phyloP scores from a whole-genome alignment of 1,140 invertebrate species.

The Potamilus streckersoni region DNA sequence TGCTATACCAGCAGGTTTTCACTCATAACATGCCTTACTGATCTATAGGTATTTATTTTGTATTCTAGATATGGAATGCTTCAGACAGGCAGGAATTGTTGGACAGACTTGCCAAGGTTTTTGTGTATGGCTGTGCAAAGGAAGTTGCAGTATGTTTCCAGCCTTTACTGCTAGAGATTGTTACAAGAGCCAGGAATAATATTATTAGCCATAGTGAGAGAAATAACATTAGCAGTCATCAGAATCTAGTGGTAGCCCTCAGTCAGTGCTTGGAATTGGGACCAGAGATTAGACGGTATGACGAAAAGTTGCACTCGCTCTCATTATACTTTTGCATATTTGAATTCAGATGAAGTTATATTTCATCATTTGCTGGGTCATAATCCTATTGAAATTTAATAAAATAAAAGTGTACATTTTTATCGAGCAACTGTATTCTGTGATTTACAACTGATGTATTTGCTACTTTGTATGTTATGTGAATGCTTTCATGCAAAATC shows the following conservation, averaged over 20 bases:
- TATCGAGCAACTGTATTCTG: no score
- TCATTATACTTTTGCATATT: slow-evolving; percentile 1
- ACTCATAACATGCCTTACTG: background rate
- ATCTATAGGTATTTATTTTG: background rate
- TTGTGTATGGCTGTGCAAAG: slow-evolving; percentile 1
- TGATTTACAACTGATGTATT: no score
- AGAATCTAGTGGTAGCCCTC: slow-evolving; percentile 34
- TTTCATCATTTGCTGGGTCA: background rate
- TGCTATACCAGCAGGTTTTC: background rate
- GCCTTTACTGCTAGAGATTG: slow-evolving; percentile 21
- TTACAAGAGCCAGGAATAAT: slow-evolving; percentile 1
- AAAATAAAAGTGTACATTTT: no score
- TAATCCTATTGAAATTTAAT: background rate
- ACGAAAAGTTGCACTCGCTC: background rate
- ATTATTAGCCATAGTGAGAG: background rate
- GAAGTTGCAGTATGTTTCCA: slow-evolving; percentile 8
- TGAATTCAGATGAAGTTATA: background rate
- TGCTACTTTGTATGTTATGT: no score
- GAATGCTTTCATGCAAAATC: no score
- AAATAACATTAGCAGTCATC: slow-evolving; percentile 12
- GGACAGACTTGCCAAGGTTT: slow-evolving; percentile 6
- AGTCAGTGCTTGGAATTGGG: slow-evolving; percentile 17
- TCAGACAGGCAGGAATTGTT: slow-evolving; percentile 11
- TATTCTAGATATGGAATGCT: slow-evolving; percentile 22
- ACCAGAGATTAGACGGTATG: slow-evolving; percentile 27